Base-by-base conservation (phyloP, 2,888 invertebrate species). In the Allophyes oxyacanthae region DNA sequence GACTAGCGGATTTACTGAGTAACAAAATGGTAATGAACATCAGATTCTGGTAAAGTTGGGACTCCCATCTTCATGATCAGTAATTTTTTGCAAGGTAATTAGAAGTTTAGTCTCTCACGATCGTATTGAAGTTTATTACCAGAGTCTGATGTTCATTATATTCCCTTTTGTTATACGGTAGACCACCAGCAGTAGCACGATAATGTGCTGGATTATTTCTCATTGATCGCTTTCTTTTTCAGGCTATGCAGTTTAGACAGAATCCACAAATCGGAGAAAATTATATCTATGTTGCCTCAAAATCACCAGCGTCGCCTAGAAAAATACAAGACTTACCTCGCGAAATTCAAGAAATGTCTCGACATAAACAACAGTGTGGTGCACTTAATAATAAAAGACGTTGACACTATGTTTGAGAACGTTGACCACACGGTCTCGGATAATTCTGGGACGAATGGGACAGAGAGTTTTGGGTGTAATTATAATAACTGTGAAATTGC, bases 391-490 rank as follows among this genome's bases (percentile, higher is more conserved):
- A 95, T 97, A 38, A 95, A 96, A 83, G 96, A 98, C 85, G 97
- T 97, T n/a, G 96, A 97, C 43, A 95, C 95, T 32, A 97, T 98
- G 92, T 98, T 98, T 86, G 97, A 97, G 85, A 98, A 98, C 84
- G 96, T 95, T 0, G 92, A 92, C 37, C 91, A 89, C 36, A 85
- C 87, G 13, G 72, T 66, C 0, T 78, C 83, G 7, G 81, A 79
- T 0, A 78, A 67, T 3, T 65, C 75, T 0, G 82, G 80, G 58
- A 83, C 83, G 0, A 92, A 91, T 26, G 92, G 91, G 0, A 78
- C 83, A 0, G 90, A 91, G 58, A 90, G 84, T 34, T 89, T 90
- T 56, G 90, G 89, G 0, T 89, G 89, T 48, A 87, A 93, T 73
- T 92, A 93, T 48, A 91, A 92, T 66, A 90, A 86, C 36, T 90